phyloP scores from a whole-genome alignment of 2,113 vertebrate genomes.

The Lampris incognitus region DNA sequence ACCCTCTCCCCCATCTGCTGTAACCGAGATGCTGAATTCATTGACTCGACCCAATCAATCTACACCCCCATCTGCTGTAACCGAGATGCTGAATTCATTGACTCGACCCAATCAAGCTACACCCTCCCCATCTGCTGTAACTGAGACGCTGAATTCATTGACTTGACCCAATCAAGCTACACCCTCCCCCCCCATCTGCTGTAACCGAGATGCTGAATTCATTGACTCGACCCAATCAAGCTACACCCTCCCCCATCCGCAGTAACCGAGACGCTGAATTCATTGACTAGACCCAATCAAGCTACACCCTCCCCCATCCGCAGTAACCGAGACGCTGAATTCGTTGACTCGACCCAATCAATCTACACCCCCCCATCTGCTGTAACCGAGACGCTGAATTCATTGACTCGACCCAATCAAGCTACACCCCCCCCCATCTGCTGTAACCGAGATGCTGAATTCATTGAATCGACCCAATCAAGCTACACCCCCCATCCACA shows the following conservation, averaged over 20 bases:
- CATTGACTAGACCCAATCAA: slow-evolving; percentile 74
- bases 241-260: not conserved
- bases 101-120: slow-evolving; percentile 74
- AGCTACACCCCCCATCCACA: not conserved
- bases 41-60: slow-evolving; percentile 73
- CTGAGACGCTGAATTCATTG: slow-evolving; percentile 33
- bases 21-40: slow-evolving; percentile 31
- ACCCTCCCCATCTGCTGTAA: slow-evolving; percentile 7
- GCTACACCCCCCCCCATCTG: no score
- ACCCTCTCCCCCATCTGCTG: not conserved
- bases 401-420: slow-evolving; percentile 74
- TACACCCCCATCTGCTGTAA: slow-evolving; percentile 2
- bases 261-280: slow-evolving; percentile 34
- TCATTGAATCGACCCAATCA: no score
- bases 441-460: no score
- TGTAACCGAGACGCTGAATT: slow-evolving; percentile 32
- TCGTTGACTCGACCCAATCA: slow-evolving; percentile 71
- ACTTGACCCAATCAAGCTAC: slow-evolving; percentile 74
- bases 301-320: slow-evolving; percentile 7
- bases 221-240: slow-evolving; percentile 74
- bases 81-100: slow-evolving; percentile 33
- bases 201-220: slow-evolving; percentile 30
- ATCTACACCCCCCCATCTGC: slow-evolving; percentile 13
- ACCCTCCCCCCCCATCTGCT: not conserved
- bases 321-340: slow-evolving; percentile 33